phyloP scores from a whole-genome alignment of 2,113 vertebrate genomes.

The Zeus faber region DNA sequence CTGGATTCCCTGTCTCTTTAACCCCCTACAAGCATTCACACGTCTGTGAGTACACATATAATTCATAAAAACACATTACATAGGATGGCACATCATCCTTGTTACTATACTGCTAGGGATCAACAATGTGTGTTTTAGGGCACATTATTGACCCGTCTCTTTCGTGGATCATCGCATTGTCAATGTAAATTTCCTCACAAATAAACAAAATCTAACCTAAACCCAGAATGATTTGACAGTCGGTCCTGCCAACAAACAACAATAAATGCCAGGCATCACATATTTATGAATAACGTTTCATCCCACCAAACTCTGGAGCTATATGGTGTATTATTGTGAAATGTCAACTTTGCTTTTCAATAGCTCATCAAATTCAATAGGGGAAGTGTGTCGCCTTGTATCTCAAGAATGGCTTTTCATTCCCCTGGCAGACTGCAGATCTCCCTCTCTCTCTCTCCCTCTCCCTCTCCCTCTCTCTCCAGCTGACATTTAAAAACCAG shows the following conservation, averaged over 20 bases:
- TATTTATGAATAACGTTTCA: constrained; percentile 71
- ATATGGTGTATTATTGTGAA: constrained; percentile 64
- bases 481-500: constrained; percentile 64
- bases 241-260: constrained; percentile 51
- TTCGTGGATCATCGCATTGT: constrained; percentile 38
- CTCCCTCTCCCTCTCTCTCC: constrained; percentile 36
- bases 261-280: constrained; percentile 71
- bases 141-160: constrained; percentile 36
- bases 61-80: too few relatives aligned
- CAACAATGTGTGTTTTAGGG: constrained; percentile 35
- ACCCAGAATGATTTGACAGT: constrained; percentile 44
- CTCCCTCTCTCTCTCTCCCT: constrained; percentile 12
- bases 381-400: constrained; percentile 55
- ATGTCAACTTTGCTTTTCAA: constrained; percentile 73
- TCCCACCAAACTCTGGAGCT: constrained; percentile 60
- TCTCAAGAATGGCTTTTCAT: constrained; percentile 53
- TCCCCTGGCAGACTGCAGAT: constrained; percentile 50
- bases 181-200: constrained; percentile 38
- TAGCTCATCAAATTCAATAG: constrained; percentile 63
- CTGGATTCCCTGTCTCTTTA: too few relatives aligned
- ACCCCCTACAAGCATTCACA: too few relatives aligned
- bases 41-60: too few relatives aligned
- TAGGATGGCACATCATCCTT: too few relatives aligned
- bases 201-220: constrained; percentile 26
- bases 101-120: constrained; percentile 28